Evolutionary conservation across 2,113 vertebrate species (phyloP), one percentile per base, ranked within the genome.

Genomic region (Bos javanicus): DNA sequence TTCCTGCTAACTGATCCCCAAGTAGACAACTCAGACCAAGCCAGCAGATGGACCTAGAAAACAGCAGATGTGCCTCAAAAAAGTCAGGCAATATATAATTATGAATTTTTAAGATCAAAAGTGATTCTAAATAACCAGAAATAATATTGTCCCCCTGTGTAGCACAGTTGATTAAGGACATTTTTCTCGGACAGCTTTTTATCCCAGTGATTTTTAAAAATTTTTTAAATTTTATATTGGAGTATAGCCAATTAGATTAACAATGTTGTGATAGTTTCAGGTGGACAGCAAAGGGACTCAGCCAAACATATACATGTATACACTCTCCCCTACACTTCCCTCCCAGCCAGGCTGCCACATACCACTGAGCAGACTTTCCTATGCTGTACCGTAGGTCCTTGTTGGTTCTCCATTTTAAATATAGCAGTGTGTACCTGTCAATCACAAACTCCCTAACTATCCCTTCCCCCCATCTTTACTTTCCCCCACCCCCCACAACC

Each of bases 101-200:
- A 78, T 90, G 39, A 36, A 57, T 95, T 97, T 50, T 95, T 80
- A 96, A 93, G 89, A 91, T 81, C 2, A 85, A 88, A 88, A 64
- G 39, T 94, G 52, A 86, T 96, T 92, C 48, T 82, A 78, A 93
- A 54, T 93, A 87, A 74, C 8, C 16, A 85, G 87, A 67, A 93
- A 5, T 85, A 46, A 92, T 28, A 23, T 14, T 56, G 52, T 84
- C 71, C 33, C 83, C 83, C 74, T 86, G 86, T 57, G 33, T 93
- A 82, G 85, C 36, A 89, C 6, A 87, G 80, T 74, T 0, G 2
- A 76, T 19, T 71, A 39, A 78, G 43, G 50, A 15, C 48, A 71
- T 60, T 87, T 96, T 94, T 87, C 8, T 82, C 71, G 56, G 82
- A 46, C 23, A 91, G 15, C 87, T 93, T 71, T 97, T 90, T 64